Base-by-base conservation (phyloP, 2,888 invertebrate species). In the Apamea monoglypha region DNA sequence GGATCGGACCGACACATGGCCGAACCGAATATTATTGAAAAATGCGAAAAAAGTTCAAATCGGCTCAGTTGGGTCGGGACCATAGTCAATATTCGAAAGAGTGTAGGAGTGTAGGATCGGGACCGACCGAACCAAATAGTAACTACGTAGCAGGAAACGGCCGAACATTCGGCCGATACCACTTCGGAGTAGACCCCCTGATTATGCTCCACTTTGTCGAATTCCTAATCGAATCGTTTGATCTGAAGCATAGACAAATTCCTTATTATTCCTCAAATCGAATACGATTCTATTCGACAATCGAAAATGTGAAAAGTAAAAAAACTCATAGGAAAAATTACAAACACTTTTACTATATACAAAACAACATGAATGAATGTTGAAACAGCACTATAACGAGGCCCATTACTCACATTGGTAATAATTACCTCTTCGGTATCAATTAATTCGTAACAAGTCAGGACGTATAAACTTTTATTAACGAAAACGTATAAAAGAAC, bases 361-460 rank as follows among this genome's bases (percentile, higher is more conserved):
- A 44, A 74, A 81, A 74, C 16, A 53, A 63, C 40, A 29, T 47
- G 82, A 82, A 76, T 83, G 32, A 72, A 82, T 29, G 56, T 64
- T 40, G 67, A 63, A 82, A 78, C 14, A 25, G 8, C n/a, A 1
- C 67, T 16, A 1, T 78, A 71, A 68, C 61, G 7, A 66, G 21
- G n/a, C 0, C 50, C 44, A 44, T 83, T 78, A 81, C 18, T 83
- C 67, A 68, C n/a, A 36, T 14, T 12, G 16, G 25, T 40, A 40
- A n/a, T 78, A 78, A 82, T 84, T 79, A 82, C 68, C 68, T 69
- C 63, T 69, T 59, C 6, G 61, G 44, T 73, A 82, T 79, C 63
- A 84, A 84, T 82, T 79, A 82, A 82, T 64, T 79, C 71, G 53
- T 71, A 71, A 71, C 84, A 53, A 83, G 66, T 10, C 59, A 8